Evolutionary conservation across 1,140 invertebrate genomes (phyloP), one percentile per base, ranked within the genome.

Genomic region (Zaprionus taronus): DNA sequence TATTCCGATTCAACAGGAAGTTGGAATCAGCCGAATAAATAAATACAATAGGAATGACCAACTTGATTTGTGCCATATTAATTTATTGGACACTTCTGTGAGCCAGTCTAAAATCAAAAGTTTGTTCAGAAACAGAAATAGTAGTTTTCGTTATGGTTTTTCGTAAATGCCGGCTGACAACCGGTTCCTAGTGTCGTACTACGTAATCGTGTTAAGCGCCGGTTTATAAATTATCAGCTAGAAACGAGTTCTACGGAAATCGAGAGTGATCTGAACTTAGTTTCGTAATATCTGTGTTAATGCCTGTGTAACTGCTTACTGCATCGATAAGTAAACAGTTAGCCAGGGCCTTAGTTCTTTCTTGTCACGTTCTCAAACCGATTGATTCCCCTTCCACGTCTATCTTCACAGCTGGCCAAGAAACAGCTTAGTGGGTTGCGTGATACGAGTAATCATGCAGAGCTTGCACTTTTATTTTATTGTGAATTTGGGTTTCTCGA

Each of bases 1-100:
- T 14, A 60, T 20, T 75, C 14, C 5, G 22, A 38, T 28, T 64
- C 41, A 51, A 55, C 62, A 65, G 73, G 73, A 76, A 76, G 67
- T 75, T 24, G 55, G 47, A 73, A 69, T 64, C 72, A 69, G 58
- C 71, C 7, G 41, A 64, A 28, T 44, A 34, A 24, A 58, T 47
- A 61, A 51, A 53, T 34, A 34, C 28, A 22, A 31, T 31, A 12
- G 14, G 51, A 72, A 61, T 72, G 65, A 82, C 76, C 63, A 72
- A 83, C 53, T 83, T 79, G 72, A 79, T 75, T 82, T 83, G 75
- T 82, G 80, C 70, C 71, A 56, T 67, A 79, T 76, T 83, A 75
- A 72, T 83, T 72, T 69, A 38, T 71, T 63, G 58, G 78, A 70
- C 31, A 53, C 34, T 74, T 49, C 53, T 20, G 14, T 11, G 31